These are phyloP conservation scores for Scolopax bukidnonensis DNA, from an alignment of 2,797 vertebrate species.

Conservation along the genomic window DNA sequence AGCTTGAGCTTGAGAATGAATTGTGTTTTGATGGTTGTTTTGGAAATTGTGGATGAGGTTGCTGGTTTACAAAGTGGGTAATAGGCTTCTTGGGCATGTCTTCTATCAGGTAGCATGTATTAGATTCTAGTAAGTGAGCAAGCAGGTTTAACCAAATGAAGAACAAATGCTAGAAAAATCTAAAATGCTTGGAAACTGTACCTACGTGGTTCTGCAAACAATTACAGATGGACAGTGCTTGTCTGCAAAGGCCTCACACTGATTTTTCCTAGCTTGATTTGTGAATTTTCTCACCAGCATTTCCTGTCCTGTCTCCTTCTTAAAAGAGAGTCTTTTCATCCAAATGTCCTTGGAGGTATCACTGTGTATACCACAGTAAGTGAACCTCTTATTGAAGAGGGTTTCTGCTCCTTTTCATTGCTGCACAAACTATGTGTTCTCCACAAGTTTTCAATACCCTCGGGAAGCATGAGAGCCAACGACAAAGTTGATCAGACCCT, in stretches of 20 bases:
- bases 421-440: slow-evolving; percentile 33
- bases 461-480: slow-evolving; percentile 17
- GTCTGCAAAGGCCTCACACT: not conserved
- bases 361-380: not conserved
- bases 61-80: not conserved
- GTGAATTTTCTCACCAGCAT: not conserved
- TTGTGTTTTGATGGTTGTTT: not conserved
- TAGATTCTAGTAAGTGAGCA: not conserved
- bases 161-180: not conserved
- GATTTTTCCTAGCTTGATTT: not conserved
- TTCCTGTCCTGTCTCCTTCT: not conserved
- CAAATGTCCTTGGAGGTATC: not conserved
- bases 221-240: not conserved
- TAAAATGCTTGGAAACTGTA: not conserved
- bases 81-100: not conserved
- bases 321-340: not conserved
- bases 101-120: not conserved
- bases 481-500: slow-evolving; percentile 4
- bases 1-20: not conserved
- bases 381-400: not conserved
- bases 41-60: not conserved
- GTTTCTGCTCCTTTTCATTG: slow-evolving; percentile 18
- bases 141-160: not conserved
- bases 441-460: slow-evolving; percentile 40
- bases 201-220: not conserved